These are phyloP conservation scores for Rhagium mordax DNA, from an alignment of 2,888 invertebrate genomes.

Conservation along the genomic window DNA sequence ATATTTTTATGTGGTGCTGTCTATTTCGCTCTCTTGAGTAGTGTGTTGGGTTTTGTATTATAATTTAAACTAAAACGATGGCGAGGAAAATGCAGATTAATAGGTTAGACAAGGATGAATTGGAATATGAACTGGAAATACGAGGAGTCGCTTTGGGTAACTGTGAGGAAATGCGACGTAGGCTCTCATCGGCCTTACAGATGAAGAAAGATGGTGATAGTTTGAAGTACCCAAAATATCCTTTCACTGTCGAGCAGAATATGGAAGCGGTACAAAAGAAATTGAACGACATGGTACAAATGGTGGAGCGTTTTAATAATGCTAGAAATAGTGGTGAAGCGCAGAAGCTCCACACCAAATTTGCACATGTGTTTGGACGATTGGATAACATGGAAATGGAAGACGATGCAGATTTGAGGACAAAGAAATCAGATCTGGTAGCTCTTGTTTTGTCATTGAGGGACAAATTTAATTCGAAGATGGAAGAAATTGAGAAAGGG, in stretches of 20 bases:
- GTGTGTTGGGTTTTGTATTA: no score
- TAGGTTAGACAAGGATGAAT: conserved; percentile 18
- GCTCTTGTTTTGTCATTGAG: not conserved
- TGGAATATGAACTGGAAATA: conserved; percentile 2
- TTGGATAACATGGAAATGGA: conserved; percentile 13
- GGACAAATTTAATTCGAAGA: not conserved
- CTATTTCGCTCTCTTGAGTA: no score
- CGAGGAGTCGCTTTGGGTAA: conserved; percentile 16
- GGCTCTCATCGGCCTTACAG: not conserved
- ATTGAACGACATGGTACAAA: not conserved
- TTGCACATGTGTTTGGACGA: conserved; percentile 17
- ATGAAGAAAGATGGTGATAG: conserved; percentile 22
- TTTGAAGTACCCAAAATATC: conserved; percentile 18
- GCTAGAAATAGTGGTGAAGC: not conserved
- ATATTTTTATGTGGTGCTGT: no score
- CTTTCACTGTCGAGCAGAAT: conserved; percentile 16
- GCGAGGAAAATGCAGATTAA: conserved; percentile 14
- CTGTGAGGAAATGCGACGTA: conserved; percentile 15
- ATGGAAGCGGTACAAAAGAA: not conserved
- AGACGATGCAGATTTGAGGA: not conserved
- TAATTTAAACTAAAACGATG: no score
- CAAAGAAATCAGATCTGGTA: not conserved
- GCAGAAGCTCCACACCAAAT: no score
- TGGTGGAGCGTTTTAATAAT: not conserved
- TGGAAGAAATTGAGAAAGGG: not conserved